Base-by-base conservation (phyloP, 2,797 vertebrate genomes). In the Octomys mimax region DNA sequence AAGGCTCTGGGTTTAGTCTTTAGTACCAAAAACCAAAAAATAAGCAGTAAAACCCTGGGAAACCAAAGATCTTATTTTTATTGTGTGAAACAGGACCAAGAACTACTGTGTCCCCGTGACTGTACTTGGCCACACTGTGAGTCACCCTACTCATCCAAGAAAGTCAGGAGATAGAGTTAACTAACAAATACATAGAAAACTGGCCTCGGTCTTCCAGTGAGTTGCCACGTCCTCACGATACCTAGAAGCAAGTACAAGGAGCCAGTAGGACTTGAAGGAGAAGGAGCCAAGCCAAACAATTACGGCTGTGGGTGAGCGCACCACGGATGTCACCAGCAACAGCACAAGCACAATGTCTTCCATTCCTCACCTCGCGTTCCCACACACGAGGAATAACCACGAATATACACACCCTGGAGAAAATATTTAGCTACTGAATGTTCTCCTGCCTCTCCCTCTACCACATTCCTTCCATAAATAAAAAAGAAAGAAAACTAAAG, bases 401-500 rank as follows among this genome's bases (percentile, higher is more conserved):
- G 49, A 61, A 87, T 13, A 94, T 31, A 92, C 71, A 90, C 22
- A 49, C 2, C 57, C 82, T 79, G 6, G 3, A 91, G 95, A 96
- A 98, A 97, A 87, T 39, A 42, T 84, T 95, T 80, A 89, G 78
- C 86, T 89, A 96, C 82, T 52, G 33, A 95, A 59, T 4, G 28
- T 91, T 86, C 84, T 59, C 19, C n/a, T n/a, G 75, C 85, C 49
- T 77, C 82, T 33, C 78, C 64, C 70, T 57, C 62, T 10, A 16
- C 62, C 79, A 57, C 73, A 90, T 96, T 92, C 73, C 73, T 95
- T 95, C 81, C 73, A 94, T 83, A 94, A 94, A 97, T 73, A 91
- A 68, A 66, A 83, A 66, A 54, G 85, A 92, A 70, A 75, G 57
- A 46, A 33, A 33, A 88, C 57, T 92, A 33, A 57, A 93, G 88